Conservation (phyloP, 2,113 vertebrate species). For the Apistogramma diplotaenia region DNA sequence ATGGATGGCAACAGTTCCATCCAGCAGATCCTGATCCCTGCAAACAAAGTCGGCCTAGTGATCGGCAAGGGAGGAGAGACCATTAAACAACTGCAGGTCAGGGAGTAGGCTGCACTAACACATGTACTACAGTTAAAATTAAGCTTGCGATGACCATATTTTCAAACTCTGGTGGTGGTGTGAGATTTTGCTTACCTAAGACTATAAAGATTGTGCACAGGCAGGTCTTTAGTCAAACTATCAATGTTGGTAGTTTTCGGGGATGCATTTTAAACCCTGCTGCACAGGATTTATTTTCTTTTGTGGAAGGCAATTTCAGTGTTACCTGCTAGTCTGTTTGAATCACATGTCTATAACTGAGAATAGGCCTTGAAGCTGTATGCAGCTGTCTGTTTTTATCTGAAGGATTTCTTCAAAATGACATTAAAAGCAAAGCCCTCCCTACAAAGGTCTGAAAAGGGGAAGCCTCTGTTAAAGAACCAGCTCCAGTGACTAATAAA, state of each 20-base stretch:
- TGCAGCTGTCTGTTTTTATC: neutral
- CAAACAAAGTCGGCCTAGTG: conserved; percentile 97
- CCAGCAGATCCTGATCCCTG: conserved; percentile 96
- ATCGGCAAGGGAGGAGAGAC: conserved; percentile 99
- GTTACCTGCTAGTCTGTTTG: neutral
- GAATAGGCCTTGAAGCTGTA: neutral
- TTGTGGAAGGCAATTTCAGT: neutral
- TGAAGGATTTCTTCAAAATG: neutral
- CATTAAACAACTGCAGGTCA: conserved; percentile 97
- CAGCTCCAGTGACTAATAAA: neutral
- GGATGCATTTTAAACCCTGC: no score
- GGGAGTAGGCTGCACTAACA: neutral
- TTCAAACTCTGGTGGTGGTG: neutral
- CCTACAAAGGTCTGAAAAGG: neutral
- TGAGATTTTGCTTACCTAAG: neutral
- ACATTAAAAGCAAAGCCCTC: neutral
- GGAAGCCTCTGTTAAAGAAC: neutral
- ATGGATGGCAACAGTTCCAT: conserved; percentile 88
- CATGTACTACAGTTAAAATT: neutral
- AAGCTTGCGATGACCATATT: neutral
- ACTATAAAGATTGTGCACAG: neutral
- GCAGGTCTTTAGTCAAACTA: neutral
- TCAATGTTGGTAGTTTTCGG: neutral
- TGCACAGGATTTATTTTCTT: neutral
- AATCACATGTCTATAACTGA: neutral